Evolutionary conservation across 2,888 invertebrate genomes (phyloP).

Genomic region (Hydrotaea cyrtoneurina): DNA sequence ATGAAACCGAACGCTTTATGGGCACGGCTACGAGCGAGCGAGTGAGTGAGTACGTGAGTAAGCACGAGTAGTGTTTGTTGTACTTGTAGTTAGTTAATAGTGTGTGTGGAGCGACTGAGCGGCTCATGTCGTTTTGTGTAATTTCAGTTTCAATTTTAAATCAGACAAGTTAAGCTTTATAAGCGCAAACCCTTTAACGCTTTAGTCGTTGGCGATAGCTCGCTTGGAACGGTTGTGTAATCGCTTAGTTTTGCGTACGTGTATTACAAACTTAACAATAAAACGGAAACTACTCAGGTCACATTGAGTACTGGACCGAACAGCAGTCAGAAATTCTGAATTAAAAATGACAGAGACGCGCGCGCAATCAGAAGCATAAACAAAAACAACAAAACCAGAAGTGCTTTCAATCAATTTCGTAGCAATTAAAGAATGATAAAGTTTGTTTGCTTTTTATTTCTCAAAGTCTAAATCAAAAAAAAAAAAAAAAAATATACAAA

Average conservation of each 20-base stretch:
- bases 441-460: constrained; percentile 40
- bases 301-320: constrained; percentile 41
- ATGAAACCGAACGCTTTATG: not conserved
- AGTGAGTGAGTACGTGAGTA: constrained; percentile 17
- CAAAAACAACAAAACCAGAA: constrained; percentile 58
- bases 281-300: constrained; percentile 30
- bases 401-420: constrained; percentile 57
- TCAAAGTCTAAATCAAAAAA: constrained; percentile 27
- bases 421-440: constrained; percentile 52
- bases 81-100: not conserved
- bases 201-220: constrained; percentile 79
- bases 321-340: constrained; percentile 36
- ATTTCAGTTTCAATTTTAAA: not conserved
- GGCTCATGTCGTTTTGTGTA: not conserved
- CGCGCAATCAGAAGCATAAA: constrained; percentile 34
- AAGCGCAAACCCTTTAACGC: constrained; percentile 76
- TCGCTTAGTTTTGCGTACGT: constrained; percentile 67
- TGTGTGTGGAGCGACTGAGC: not conserved
- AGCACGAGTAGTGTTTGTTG: not conserved
- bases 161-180: constrained; percentile 74
- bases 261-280: not conserved
- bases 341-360: constrained; percentile 45
- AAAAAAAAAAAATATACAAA: constrained; percentile 8
- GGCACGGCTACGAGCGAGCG: not conserved
- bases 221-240: constrained; percentile 77